phyloP scores from a whole-genome alignment of 2,797 vertebrate genomes.

The Micrastur ruficollis region DNA sequence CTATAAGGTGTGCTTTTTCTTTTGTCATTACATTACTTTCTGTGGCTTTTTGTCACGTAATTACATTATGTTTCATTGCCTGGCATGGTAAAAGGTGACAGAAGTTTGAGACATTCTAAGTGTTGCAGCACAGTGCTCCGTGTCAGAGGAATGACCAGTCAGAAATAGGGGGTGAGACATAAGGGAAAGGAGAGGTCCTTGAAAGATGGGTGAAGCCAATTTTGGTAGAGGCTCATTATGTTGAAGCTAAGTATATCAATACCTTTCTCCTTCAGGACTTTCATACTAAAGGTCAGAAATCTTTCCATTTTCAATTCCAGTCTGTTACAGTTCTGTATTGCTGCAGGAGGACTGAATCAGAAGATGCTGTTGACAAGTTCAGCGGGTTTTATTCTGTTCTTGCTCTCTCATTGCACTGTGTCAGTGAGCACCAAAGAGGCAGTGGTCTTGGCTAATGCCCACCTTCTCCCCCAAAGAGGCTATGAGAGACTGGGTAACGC shows the following conservation, averaged over 20 bases:
- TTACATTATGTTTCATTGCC: neutral
- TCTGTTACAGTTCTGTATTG: neutral
- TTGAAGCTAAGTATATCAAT: neutral
- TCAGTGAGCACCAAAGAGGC: conserved; percentile 56
- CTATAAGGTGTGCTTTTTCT: neutral
- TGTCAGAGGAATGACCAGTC: neutral
- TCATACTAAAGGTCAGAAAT: neutral
- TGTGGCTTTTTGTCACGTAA: neutral
- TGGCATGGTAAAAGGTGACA: neutral
- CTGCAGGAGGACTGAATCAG: neutral
- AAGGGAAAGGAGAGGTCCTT: neutral
- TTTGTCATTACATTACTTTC: neutral
- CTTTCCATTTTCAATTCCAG: neutral
- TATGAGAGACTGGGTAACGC: conserved; percentile 76
- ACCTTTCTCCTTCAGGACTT: neutral
- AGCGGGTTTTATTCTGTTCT: neutral
- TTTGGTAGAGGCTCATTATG: neutral
- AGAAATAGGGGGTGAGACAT: neutral
- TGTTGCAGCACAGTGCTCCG: neutral
- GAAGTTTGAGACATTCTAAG: neutral
- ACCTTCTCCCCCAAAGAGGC: conserved; percentile 75
- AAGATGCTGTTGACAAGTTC: conserved; percentile 24
- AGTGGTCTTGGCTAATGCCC: conserved; percentile 74
- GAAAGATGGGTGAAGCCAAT: neutral
- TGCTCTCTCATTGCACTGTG: conserved; percentile 45